These are phyloP conservation scores for Ladona fulva DNA, from an alignment of 1,140 invertebrate species.

Conservation along the genomic window DNA sequence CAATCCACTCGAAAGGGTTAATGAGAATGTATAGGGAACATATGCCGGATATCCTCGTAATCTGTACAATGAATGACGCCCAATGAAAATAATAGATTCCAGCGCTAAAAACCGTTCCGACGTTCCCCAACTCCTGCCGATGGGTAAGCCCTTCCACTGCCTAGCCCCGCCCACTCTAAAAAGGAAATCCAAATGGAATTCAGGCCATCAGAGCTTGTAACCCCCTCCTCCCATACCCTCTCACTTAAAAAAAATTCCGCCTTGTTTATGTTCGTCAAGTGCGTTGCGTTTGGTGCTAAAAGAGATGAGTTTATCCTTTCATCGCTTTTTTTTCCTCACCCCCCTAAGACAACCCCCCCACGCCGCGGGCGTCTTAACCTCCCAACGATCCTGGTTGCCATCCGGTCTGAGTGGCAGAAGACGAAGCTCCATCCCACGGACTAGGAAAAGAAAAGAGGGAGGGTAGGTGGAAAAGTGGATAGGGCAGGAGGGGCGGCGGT, in stretches of 20 bases:
- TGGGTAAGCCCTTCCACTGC: neutral
- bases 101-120: neutral
- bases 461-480: too few species aligned
- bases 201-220: neutral
- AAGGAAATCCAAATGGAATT: neutral
- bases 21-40: constrained; percentile 6
- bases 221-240: neutral
- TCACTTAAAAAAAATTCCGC: neutral
- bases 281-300: neutral
- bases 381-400: neutral
- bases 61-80: neutral
- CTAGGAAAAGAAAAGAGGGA: neutral
- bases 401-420: neutral
- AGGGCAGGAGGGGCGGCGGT: neutral
- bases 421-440: neutral
- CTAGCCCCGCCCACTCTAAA: neutral
- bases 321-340: neutral
- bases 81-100: constrained; percentile 6
- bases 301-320: constrained; percentile 9
- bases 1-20: constrained; percentile 3
- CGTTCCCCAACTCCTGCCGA: neutral
- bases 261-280: constrained; percentile 9
- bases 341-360: neutral
- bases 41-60: neutral
- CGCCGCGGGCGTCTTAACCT: neutral